A percentile compares a stretch with the other conserved stretches of the same genome.
phyloP scores from a whole-genome alignment of 1,140 invertebrate species.

The Drosophila lacteicornis region DNA sequence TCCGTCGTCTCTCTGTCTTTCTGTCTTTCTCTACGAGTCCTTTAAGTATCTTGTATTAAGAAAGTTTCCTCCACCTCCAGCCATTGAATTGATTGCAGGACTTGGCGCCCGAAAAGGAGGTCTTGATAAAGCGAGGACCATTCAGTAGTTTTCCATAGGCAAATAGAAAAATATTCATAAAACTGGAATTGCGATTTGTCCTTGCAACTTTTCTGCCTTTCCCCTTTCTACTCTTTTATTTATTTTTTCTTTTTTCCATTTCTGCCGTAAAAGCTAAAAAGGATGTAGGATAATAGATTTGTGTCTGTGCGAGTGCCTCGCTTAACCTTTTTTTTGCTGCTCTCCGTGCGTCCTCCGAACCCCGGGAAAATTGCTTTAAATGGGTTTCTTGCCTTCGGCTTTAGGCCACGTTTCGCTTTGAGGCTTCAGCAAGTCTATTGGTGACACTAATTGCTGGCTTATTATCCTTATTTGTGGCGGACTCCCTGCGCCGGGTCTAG shows the following conservation, averaged over 20 bases:
- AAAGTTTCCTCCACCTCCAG: constrained; percentile 58
- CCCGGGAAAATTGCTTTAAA: constrained; percentile 58
- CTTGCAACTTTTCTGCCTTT: constrained; percentile 52
- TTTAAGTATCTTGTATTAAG: constrained; percentile 80
- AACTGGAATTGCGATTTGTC: constrained; percentile 75
- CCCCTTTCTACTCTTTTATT: neutral
- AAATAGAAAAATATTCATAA: constrained; percentile 82
- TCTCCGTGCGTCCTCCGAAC: neutral
- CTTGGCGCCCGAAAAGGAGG: constrained; percentile 29
- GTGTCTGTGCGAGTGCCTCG: constrained; percentile 24
- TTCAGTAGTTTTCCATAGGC: constrained; percentile 78
- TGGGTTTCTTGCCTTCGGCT: constrained; percentile 34
- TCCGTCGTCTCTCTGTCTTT: constrained; percentile 10
- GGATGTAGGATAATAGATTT: constrained; percentile 49
- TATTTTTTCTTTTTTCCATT: constrained; percentile 52
- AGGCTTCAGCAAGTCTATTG: constrained; percentile 59
- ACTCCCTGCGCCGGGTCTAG: neutral
- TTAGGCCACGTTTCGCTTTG: constrained; percentile 28
- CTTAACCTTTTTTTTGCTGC: constrained; percentile 39
- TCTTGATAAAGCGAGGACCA: constrained; percentile 37
- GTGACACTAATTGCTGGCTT: constrained; percentile 79
- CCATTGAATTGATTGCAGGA: constrained; percentile 68
- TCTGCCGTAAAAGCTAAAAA: constrained; percentile 32
- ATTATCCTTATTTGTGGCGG: constrained; percentile 58
- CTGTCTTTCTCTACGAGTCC: constrained; percentile 24